Evolutionary conservation across 2,888 invertebrate species (phyloP).

Genomic region (Meteorus colon): DNA sequence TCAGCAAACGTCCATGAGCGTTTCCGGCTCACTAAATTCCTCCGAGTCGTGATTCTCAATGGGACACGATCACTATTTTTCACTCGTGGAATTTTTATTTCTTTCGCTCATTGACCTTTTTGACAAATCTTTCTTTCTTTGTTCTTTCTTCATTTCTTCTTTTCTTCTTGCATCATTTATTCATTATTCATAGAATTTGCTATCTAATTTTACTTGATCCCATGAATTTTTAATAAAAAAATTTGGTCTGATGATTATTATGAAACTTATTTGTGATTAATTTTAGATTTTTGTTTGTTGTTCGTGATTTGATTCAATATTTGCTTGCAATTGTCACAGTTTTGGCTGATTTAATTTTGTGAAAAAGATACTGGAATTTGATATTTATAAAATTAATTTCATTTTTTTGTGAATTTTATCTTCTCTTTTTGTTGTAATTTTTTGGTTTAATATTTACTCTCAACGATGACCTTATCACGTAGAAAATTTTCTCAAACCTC

Average conservation of each 20-base stretch:
- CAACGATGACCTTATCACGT: constrained; percentile 25
- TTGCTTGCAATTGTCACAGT: too few species aligned
- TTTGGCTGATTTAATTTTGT: too few species aligned
- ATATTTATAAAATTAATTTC: background rate
- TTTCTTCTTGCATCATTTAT: background rate
- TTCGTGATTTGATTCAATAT: too few species aligned
- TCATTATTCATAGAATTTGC: background rate
- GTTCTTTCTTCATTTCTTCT: background rate
- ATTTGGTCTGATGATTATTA: background rate
- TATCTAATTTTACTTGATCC: background rate
- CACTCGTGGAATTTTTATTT: constrained; percentile 26
- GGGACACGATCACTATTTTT: constrained; percentile 23
- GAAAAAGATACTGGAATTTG: background rate
- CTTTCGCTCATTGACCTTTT: constrained; percentile 18
- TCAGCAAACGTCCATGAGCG: constrained; percentile 49
- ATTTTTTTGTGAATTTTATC: background rate
- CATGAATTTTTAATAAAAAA: background rate
- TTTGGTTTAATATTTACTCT: constrained; percentile 14
- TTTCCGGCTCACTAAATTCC: constrained; percentile 54
- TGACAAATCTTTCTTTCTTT: constrained; percentile 3
- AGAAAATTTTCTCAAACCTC: constrained; percentile 36
- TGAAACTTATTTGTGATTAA: background rate
- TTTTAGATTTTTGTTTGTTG: too few species aligned
- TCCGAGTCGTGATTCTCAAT: constrained; percentile 45
- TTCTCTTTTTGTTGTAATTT: background rate